Evolutionary conservation across 2,888 invertebrate genomes (phyloP).

Genomic region (Machimus rusticus): DNA sequence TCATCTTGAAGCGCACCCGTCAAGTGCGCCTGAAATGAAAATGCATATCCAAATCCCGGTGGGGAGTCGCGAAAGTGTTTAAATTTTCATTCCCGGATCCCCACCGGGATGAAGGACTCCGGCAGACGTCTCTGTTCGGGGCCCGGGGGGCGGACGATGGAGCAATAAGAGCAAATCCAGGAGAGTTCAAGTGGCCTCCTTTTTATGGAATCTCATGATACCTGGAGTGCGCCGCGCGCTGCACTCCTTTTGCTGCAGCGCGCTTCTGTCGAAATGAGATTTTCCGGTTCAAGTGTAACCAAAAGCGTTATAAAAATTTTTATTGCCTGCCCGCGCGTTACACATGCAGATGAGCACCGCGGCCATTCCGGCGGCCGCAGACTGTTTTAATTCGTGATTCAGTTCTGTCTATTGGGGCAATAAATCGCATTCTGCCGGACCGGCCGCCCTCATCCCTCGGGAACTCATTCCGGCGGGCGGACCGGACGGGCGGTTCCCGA

Average conservation of each 20-base stretch:
- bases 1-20: background rate
- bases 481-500: background rate
- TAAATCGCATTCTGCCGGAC: conserved; percentile 19
- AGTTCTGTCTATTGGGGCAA: conserved; percentile 26
- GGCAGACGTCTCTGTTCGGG: background rate
- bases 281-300: conserved; percentile 32
- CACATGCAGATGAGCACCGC: conserved; percentile 26
- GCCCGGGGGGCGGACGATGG: background rate
- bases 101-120: background rate
- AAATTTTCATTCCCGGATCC: background rate
- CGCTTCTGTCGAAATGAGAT: conserved; percentile 3
- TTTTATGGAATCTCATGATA: conserved; percentile 6
- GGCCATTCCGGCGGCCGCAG: background rate
- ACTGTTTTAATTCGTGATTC: conserved; percentile 32
- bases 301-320: conserved; percentile 32
- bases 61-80: background rate
- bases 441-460: background rate
- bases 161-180: background rate
- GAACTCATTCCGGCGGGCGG: background rate
- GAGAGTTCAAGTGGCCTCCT: background rate
- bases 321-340: conserved; percentile 11
- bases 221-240: background rate
- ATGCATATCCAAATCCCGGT: background rate
- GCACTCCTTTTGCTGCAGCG: conserved; percentile 11
- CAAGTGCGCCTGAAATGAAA: background rate